These are phyloP conservation scores for Austrofundulus limnaeus DNA, from an alignment of 2,113 vertebrate species.

Conservation along the genomic window DNA sequence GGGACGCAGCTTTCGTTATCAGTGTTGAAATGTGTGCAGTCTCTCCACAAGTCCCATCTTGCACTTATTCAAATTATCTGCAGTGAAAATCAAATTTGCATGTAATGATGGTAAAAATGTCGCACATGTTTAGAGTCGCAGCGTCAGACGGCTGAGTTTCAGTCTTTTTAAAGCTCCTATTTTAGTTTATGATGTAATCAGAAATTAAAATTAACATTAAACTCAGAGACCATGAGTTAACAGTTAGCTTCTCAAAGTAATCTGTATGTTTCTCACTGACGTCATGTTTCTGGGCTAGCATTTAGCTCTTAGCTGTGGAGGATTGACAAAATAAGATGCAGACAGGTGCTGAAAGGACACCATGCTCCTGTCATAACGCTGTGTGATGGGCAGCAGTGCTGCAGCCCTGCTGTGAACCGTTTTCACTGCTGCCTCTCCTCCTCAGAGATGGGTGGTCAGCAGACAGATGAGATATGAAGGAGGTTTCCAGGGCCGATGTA, in stretches of 20 bases:
- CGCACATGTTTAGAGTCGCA: background rate
- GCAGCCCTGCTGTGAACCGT: background rate
- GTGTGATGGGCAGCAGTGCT: background rate
- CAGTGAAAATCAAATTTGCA: slow-evolving; percentile 19
- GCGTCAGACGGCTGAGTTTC: background rate
- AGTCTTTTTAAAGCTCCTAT: no score
- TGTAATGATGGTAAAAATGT: background rate
- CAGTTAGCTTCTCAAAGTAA: no score
- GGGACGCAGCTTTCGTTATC: background rate
- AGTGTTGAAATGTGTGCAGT: background rate
- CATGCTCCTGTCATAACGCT: no score
- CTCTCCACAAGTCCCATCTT: background rate
- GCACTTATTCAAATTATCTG: slow-evolving; percentile 10
- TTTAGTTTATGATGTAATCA: no score
- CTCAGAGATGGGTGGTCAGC: slow-evolving; percentile 90
- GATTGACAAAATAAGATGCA: no score
- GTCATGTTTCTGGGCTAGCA: no score
- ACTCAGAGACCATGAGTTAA: no score
- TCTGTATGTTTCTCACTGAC: no score
- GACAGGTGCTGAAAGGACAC: no score
- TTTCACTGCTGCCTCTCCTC: background rate
- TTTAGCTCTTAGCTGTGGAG: no score
- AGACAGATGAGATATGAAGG: slow-evolving; percentile 97
- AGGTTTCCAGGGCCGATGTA: slow-evolving; percentile 96
- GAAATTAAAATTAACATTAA: no score